phyloP scores from a whole-genome alignment of 37 sponge, comb jelly and placozoan species.

The Agelas oroides region DNA sequence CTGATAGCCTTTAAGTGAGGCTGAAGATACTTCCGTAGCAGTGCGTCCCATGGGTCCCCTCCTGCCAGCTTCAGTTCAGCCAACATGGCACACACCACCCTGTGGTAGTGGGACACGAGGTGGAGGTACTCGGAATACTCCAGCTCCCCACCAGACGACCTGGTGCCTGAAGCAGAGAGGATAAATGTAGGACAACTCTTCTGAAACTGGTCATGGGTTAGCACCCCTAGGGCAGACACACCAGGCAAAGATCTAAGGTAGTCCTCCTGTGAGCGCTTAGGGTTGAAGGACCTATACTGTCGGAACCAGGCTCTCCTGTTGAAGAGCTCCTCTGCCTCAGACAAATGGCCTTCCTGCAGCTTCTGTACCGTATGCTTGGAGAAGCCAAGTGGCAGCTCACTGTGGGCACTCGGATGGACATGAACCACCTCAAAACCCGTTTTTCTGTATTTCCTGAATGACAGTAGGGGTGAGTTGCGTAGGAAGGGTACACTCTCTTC shows the following conservation, averaged over 20 bases:
- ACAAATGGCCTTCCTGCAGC: conserved; percentile 24
- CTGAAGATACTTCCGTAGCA: conserved; percentile 19
- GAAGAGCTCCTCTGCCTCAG: conserved; percentile 32
- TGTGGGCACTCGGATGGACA: conserved; percentile 16
- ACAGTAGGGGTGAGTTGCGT: conserved; percentile 41
- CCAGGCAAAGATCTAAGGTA: conserved; percentile 66
- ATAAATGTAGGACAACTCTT: neutral
- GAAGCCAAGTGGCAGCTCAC: conserved; percentile 22
- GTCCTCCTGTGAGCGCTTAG: neutral
- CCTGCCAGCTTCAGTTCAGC: conserved; percentile 11
- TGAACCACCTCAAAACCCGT: conserved; percentile 36
- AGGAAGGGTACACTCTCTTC: conserved; percentile 19
- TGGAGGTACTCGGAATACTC: conserved; percentile 59
- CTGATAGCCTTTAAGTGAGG: conserved; percentile 47
- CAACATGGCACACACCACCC: conserved; percentile 34
- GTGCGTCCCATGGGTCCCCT: conserved; percentile 11
- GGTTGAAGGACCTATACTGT: conserved; percentile 31
- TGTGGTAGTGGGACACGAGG: conserved; percentile 65
- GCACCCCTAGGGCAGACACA: conserved; percentile 29
- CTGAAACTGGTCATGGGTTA: conserved; percentile 38
- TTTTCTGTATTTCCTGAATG: conserved; percentile 24
- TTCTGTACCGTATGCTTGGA: conserved; percentile 24
- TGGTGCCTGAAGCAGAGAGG: neutral
- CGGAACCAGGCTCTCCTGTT: conserved; percentile 58
- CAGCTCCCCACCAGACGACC: neutral